Conservation (phyloP, 2,888 invertebrate genomes). For the Mimas tiliae region DNA sequence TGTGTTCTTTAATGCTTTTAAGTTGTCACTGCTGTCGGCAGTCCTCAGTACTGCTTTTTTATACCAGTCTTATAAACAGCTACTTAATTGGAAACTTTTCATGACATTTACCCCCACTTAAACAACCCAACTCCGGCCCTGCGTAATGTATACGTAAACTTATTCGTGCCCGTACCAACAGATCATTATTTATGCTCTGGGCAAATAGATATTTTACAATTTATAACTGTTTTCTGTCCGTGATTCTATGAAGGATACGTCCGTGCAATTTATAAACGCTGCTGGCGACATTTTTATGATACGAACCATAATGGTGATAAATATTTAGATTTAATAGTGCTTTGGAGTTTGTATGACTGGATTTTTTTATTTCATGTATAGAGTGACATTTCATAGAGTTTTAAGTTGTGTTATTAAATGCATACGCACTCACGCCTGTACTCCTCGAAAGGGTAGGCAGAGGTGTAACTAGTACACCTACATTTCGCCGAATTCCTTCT, state of each 20-base stretch:
- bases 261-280: not conserved
- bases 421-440: no score
- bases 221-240: conserved; percentile 35
- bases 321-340: not conserved
- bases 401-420: no score
- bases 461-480: no score
- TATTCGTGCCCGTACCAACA: conserved; percentile 30
- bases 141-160: conserved; percentile 29
- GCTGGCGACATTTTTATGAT: not conserved
- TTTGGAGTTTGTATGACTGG: no score
- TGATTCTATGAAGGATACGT: not conserved
- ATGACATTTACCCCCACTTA: not conserved
- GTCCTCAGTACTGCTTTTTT: not conserved
- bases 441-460: no score
- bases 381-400: no score
- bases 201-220: conserved; percentile 43
- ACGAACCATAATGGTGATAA: not conserved
- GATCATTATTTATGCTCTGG: conserved; percentile 38
- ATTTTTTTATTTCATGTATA: no score
- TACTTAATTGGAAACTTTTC: no score
- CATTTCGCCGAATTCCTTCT: no score
- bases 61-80: no score
- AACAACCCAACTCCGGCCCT: conserved; percentile 6
- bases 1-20: no score
- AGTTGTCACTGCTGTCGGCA: no score